A percentile compares a stretch with the other conserved stretches of the same genome.
Conservation (phyloP, 2,797 vertebrate genomes). For the Cynopterus sphinx region DNA sequence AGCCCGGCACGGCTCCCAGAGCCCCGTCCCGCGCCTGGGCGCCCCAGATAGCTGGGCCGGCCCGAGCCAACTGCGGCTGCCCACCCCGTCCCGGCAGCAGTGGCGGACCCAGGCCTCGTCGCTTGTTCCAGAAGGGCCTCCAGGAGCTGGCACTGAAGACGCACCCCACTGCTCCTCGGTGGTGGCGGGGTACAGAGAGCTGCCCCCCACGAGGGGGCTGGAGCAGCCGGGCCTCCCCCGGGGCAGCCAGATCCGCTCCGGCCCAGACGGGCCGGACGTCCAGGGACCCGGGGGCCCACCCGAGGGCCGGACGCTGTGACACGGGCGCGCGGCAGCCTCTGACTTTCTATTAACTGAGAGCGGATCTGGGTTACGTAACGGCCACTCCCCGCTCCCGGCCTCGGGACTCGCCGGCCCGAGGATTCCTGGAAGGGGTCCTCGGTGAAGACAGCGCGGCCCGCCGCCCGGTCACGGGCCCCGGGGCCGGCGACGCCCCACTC, state of each 20-base stretch:
- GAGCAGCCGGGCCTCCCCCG: neutral
- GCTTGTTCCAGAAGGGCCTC: neutral
- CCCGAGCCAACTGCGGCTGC: neutral
- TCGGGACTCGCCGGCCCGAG: neutral
- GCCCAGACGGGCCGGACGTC: rapidly evolving
- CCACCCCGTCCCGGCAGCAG: rapidly evolving
- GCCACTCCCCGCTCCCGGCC: neutral
- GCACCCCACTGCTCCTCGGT: neutral
- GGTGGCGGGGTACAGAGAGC: neutral
- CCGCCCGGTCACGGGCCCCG: rapidly evolving
- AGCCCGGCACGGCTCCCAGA: neutral
- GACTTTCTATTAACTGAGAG: constrained; percentile 10
- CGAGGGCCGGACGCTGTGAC: neutral
- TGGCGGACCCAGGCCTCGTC: neutral
- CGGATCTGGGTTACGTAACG: constrained; percentile 59
- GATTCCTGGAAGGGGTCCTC: constrained; percentile 57
- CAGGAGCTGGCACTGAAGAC: neutral
- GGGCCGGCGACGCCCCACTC: neutral
- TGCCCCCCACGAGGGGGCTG: rapidly evolving
- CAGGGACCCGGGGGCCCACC: rapidly evolving
- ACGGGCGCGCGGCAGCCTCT: neutral
- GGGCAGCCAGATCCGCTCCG: neutral
- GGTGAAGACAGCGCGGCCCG: neutral
- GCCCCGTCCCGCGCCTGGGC: neutral
- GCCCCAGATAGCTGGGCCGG: neutral